A percentile compares a stretch with the other conserved stretches of the same genome.
phyloP scores from a whole-genome alignment of 2,888 invertebrate species.

The Therioaphis trifolii region DNA sequence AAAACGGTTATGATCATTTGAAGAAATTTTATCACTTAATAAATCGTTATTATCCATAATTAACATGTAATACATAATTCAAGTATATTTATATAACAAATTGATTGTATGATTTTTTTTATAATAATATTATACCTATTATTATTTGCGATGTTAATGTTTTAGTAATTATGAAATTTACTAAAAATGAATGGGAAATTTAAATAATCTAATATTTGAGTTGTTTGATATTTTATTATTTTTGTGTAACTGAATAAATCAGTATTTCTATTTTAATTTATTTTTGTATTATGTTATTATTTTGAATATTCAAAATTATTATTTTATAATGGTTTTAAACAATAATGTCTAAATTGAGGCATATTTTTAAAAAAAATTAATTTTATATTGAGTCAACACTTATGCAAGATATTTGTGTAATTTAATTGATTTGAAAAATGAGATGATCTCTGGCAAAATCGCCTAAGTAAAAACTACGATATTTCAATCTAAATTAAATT shows the following conservation, averaged over 20 bases:
- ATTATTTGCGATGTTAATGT: constrained; percentile 27
- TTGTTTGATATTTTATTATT: constrained; percentile 51
- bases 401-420: not conserved
- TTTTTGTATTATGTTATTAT: constrained; percentile 47
- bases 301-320: constrained; percentile 11
- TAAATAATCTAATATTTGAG: constrained; percentile 34
- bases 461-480: no score
- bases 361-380: not conserved
- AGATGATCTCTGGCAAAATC: no score
- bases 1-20: not conserved
- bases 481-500: no score
- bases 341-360: not conserved
- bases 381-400: not conserved
- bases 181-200: not conserved
- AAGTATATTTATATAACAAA: constrained; percentile 22
- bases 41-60: not conserved
- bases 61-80: constrained; percentile 21
- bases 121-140: constrained; percentile 40
- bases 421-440: no score
- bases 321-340: not conserved
- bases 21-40: constrained; percentile 19
- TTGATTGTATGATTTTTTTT: constrained; percentile 30
- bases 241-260: constrained; percentile 58
- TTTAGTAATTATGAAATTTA: constrained; percentile 27
- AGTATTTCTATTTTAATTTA: constrained; percentile 56